Base-by-base conservation (phyloP, 2,797 vertebrate genomes). In the Alosa sapidissima region DNA sequence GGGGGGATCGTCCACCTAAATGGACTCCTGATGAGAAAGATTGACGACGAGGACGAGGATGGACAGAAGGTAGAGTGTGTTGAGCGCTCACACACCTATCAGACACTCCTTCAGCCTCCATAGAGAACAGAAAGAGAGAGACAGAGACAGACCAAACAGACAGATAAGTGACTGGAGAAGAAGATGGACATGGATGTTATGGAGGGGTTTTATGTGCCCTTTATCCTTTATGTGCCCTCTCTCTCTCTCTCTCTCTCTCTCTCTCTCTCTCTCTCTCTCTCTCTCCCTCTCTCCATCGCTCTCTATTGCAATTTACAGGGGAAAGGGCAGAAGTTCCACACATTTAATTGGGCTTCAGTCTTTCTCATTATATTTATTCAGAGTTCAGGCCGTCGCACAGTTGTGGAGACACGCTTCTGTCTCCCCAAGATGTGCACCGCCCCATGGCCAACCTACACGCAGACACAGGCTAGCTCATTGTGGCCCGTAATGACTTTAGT, bases 381-480 rank as follows among this genome's bases (percentile, higher is more conserved):
- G 41, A 78, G 41, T n/a, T 78, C 16, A 78, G 72, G 7, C 41
- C 6, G 3, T 78, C 16, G 3, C 72, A 45, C 36, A 7, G 72
- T 16, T 78, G 72, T 16, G 14, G 3, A 75, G 33, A 75, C 51
- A 45, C 72, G 8, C 72, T 65, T 65, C n/a, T 21, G n/a, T 10
- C n/a, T n/a, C 24, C 6, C 5, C 41, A 41, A 78, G 82, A 72
- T 81, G 41, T 82, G 62, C 47, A 45, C 33, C 33, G 81, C 14
- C 84, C 49, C 49, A 55, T 41, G 11, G 1, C 33, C 33, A 41
- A 75, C 13, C 14, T 33, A 65, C 81, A 85, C 49, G 16, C 41
- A 68, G 72, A 58, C 87, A 90, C 90, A 93, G 93, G 93, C 93
- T 91, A 90, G 87, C 91, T 92, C 94, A 95, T 95, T 95, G 92